phyloP scores from a whole-genome alignment of 1,140 invertebrate genomes.

The Reticulitermes speratus region DNA sequence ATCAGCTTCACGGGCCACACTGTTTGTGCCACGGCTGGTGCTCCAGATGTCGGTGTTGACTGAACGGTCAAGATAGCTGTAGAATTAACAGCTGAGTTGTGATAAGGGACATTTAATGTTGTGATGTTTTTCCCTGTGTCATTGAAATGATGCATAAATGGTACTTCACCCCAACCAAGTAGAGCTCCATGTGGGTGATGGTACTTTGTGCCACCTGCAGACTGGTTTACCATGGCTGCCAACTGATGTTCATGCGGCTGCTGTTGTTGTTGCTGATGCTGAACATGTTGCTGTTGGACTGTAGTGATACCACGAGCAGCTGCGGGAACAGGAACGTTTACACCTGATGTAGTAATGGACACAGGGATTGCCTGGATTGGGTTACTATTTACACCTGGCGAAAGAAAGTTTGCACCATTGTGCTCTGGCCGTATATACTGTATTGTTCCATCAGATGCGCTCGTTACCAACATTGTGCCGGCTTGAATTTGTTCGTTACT shows the following conservation, averaged over 20 bases:
- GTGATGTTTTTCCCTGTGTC: slow-evolving; percentile 24
- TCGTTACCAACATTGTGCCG: slow-evolving; percentile 25
- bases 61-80: slow-evolving; percentile 24
- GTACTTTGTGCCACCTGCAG: background rate
- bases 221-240: slow-evolving; percentile 22
- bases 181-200: slow-evolving; percentile 1
- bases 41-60: slow-evolving; percentile 6
- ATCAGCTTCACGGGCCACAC: slow-evolving; percentile 29
- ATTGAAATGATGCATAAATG: slow-evolving; percentile 16
- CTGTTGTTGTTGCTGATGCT: background rate
- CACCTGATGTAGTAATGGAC: background rate
- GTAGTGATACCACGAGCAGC: background rate
- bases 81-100: background rate
- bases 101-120: slow-evolving; percentile 26
- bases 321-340: background rate
- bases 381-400: background rate
- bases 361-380: slow-evolving; percentile 27
- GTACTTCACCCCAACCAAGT: slow-evolving; percentile 22
- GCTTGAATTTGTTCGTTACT: slow-evolving; percentile 19
- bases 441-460: slow-evolving; percentile 29
- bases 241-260: slow-evolving; percentile 1
- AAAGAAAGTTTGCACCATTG: slow-evolving; percentile 23
- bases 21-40: background rate
- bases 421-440: slow-evolving; percentile 29
- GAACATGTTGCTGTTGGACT: background rate